phyloP scores from a whole-genome alignment of 2,113 vertebrate species.

The Actenoides hombroni region DNA sequence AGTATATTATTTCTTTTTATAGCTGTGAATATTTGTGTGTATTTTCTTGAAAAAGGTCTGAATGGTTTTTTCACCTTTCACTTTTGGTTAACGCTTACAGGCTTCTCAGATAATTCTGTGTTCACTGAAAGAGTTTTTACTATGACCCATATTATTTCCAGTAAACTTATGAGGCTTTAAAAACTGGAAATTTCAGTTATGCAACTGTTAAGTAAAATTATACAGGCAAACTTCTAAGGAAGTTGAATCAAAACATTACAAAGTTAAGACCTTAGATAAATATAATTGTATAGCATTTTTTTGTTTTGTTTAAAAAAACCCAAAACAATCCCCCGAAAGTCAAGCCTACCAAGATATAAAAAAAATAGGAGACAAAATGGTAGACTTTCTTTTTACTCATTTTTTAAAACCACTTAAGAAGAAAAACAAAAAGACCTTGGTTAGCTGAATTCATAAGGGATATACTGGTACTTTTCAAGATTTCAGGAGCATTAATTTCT shows the following conservation, averaged over 20 bases:
- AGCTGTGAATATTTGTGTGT: neutral
- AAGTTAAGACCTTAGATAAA: neutral
- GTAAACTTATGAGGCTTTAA: neutral
- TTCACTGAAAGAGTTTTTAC: neutral
- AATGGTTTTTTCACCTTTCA: neutral
- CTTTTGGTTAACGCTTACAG: neutral
- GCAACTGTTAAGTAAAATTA: neutral
- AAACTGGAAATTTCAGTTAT: neutral
- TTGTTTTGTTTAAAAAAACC: neutral
- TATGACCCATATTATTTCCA: neutral
- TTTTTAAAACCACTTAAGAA: neutral
- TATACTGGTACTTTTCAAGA: neutral
- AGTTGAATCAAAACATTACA: neutral
- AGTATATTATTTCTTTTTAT: neutral
- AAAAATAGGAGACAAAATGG: neutral
- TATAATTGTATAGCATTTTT: neutral
- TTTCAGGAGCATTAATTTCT: neutral
- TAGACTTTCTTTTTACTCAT: too few relatives aligned
- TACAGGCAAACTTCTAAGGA: neutral
- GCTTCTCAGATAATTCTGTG: neutral
- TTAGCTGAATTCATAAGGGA: neutral
- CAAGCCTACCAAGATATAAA: neutral
- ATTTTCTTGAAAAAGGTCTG: neutral
- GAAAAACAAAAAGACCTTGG: fast-evolving
- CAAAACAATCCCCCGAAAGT: fast-evolving